Conservation (phyloP, 2,888 invertebrate genomes). For the Pecten maximus region DNA sequence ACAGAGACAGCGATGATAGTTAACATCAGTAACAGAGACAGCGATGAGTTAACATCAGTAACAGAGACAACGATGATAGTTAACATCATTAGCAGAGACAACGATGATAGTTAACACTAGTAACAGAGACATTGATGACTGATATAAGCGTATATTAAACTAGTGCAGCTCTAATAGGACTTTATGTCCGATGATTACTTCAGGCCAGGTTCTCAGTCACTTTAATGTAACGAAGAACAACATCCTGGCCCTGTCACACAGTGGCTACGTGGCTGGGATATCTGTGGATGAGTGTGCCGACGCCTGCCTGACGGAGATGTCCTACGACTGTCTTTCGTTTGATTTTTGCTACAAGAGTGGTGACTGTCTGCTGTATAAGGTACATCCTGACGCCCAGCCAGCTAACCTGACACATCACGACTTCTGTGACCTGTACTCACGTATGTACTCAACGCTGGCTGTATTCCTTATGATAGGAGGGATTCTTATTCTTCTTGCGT, state of each 20-base stretch:
- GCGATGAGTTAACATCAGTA: too few species aligned
- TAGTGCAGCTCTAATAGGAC: too few species aligned
- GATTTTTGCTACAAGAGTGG: constrained; percentile 71
- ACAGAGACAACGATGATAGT: too few species aligned
- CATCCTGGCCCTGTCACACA: background rate
- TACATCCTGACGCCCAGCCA: constrained; percentile 62
- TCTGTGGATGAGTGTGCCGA: constrained; percentile 74
- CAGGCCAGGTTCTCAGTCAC: constrained; percentile 40
- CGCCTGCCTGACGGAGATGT: constrained; percentile 62
- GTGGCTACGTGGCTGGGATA: constrained; percentile 56
- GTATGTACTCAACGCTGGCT: constrained; percentile 58
- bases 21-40: too few species aligned
- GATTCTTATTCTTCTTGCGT: too few species aligned
- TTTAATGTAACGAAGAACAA: constrained; percentile 39
- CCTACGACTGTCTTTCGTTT: constrained; percentile 69
- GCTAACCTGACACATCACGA: constrained; percentile 47
- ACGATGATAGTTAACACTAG: too few species aligned
- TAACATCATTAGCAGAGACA: too few species aligned
- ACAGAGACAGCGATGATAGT: too few species aligned
- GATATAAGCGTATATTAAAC: too few species aligned
- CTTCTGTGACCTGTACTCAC: constrained; percentile 68
- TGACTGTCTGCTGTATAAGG: constrained; percentile 62
- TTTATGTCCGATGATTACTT: too few species aligned
- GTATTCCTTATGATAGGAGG: too few species aligned
- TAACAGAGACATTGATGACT: too few species aligned